Evolutionary conservation across 2,888 invertebrate genomes (phyloP), one percentile per base, ranked within the genome.

Genomic region (Chorisops tibialis): DNA sequence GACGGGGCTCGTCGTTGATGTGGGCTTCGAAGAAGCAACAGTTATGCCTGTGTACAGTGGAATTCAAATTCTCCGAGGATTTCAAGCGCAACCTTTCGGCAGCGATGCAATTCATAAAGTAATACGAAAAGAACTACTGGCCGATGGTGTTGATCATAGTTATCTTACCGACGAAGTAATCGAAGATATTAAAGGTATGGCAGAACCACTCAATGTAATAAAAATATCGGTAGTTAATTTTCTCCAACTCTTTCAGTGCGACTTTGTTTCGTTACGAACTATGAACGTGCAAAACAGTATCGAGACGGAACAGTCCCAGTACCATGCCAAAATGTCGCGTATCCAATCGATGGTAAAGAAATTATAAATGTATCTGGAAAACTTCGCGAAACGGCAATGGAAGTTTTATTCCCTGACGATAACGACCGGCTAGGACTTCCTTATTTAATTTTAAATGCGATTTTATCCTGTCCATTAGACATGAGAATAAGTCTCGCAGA

Each of bases 41-140:
- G 84, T 89, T 12, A 83, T 93, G 70, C 93, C 93, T 64, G 87
- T 96, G 70, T 94, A 88, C 71, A 89, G 93, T 79, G 91, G 94
- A 2, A 86, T 91, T 51, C 91, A 95, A 41, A 83, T 96, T 63
- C 80, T 97, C 45, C 86, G 86, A 71, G 90, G 93, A 2, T 86
- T 93, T 82, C 90, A 94, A 77, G 85, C 91, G 48, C 83, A 89
- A 69, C 89, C 93, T 43, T 80, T 91, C 39, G 96, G 87, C 11
- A 87, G 88, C 14, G 82, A 84, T 73, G 85, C 87, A 4, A 79
- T 93, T 61, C 88, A 89, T 69, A 81, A 79, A 75, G 88, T 83
- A 79, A 82, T 83, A 35, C 76, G 76, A 49, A 71, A 78, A 0
- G 74, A 81, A 60, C 74, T 88, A 45, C 74, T 84, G 67, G 75